These are phyloP conservation scores for Chrysemys picta DNA, from an alignment of 2,113 vertebrate species.

Conservation along the genomic window DNA sequence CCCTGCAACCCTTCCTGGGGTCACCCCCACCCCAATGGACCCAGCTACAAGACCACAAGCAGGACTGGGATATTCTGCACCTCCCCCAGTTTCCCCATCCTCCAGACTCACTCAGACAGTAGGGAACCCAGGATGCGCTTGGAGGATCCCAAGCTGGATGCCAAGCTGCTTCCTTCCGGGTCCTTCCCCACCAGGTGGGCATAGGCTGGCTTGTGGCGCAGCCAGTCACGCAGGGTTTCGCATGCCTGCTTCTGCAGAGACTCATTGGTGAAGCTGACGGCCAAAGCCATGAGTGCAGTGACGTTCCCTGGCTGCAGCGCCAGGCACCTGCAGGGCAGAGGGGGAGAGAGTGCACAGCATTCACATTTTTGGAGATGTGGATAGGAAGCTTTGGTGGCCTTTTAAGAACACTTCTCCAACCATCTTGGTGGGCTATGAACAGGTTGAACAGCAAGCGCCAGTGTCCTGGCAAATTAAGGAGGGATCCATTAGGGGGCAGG, in stretches of 20 bases:
- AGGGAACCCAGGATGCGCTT: slow-evolving; percentile 89
- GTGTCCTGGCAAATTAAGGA: neutral
- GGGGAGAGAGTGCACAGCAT: neutral
- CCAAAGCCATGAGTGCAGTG: slow-evolving; percentile 94
- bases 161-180: slow-evolving; percentile 34
- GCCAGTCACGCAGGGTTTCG: slow-evolving; percentile 94
- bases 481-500: too few species aligned
- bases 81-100: neutral
- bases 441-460: neutral
- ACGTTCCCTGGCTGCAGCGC: slow-evolving; percentile 95
- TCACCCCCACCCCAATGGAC: neutral
- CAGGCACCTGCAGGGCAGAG: slow-evolving; percentile 85
- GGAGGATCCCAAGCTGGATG: slow-evolving; percentile 77
- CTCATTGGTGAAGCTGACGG: slow-evolving; percentile 98
- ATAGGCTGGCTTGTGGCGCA: slow-evolving; percentile 90
- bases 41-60: neutral
- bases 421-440: neutral
- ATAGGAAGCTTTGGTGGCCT: neutral
- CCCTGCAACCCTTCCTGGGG: neutral
- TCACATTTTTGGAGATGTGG: neutral
- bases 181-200: slow-evolving; percentile 81
- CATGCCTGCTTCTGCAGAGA: slow-evolving; percentile 97
- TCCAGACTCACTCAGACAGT: slow-evolving; percentile 90
- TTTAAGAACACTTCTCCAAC: neutral
- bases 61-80: neutral